These are phyloP conservation scores for Hymenopus coronatus DNA, from an alignment of 2,888 invertebrate species.

Conservation along the genomic window DNA sequence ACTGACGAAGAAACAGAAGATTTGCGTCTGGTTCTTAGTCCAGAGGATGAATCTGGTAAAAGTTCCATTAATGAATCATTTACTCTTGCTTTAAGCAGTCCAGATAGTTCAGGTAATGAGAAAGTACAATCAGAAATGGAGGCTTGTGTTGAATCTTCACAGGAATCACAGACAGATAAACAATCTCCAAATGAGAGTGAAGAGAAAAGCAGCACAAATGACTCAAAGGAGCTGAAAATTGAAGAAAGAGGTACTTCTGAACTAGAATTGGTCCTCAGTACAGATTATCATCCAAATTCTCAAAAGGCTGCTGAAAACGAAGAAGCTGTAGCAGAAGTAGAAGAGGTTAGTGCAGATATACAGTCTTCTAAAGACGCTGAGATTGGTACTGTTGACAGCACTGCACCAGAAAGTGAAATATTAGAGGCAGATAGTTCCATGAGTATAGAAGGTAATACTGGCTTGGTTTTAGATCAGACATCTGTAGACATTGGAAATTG, in stretches of 20 bases:
- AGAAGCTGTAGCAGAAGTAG: background rate
- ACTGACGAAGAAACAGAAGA: slow-evolving; percentile 25
- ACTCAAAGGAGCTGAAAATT: background rate
- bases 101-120: slow-evolving; percentile 9
- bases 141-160: background rate
- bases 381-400: background rate
- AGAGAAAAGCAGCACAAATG: background rate
- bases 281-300: background rate
- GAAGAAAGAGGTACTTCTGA: background rate
- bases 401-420: background rate
- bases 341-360: background rate
- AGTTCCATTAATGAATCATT: slow-evolving; percentile 16
- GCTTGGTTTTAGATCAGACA: background rate
- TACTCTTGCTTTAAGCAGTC: slow-evolving; percentile 21
- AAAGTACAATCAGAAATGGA: background rate
- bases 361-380: background rate
- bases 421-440: background rate
- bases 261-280: background rate
- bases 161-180: background rate
- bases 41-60: slow-evolving; percentile 19
- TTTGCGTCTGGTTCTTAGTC: slow-evolving; percentile 24
- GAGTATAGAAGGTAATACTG: background rate
- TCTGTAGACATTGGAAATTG: background rate
- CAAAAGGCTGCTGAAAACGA: background rate
- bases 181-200: background rate